These are phyloP conservation scores for Schlechtendalia chinensis DNA, from an alignment of 1,140 invertebrate genomes.

Conservation along the genomic window DNA sequence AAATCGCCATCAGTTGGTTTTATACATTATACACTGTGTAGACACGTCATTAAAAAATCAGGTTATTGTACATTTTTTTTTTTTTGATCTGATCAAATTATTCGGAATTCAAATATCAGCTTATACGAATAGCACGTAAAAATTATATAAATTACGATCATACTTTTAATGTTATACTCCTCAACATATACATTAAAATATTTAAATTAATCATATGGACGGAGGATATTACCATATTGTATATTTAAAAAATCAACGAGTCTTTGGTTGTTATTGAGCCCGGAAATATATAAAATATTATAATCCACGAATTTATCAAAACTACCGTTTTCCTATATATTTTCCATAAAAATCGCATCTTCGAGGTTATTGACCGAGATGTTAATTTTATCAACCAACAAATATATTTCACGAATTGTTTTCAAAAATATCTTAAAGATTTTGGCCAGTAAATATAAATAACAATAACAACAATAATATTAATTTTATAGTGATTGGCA, in stretches of 20 bases:
- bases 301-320: too few relatives aligned
- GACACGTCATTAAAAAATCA: conserved; percentile 2
- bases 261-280: background rate
- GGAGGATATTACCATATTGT: too few relatives aligned
- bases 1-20: background rate
- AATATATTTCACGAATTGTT: background rate
- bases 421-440: background rate
- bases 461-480: conserved; percentile 10
- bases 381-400: background rate
- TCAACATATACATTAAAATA: too few relatives aligned
- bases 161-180: too few relatives aligned
- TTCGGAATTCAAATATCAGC: background rate
- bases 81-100: background rate
- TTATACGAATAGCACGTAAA: background rate
- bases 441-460: background rate
- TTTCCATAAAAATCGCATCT: background rate
- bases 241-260: background rate
- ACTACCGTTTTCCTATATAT: too few relatives aligned
- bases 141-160: background rate
- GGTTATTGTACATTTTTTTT: background rate
- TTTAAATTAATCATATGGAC: too few relatives aligned
- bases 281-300: background rate
- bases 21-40: background rate
- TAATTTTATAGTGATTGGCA: background rate
- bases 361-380: background rate